Percentiles rank a stretch among this genome's conserved stretches.
Conservation (phyloP, 2,113 vertebrate species). For the Zootoca vivipara region DNA sequence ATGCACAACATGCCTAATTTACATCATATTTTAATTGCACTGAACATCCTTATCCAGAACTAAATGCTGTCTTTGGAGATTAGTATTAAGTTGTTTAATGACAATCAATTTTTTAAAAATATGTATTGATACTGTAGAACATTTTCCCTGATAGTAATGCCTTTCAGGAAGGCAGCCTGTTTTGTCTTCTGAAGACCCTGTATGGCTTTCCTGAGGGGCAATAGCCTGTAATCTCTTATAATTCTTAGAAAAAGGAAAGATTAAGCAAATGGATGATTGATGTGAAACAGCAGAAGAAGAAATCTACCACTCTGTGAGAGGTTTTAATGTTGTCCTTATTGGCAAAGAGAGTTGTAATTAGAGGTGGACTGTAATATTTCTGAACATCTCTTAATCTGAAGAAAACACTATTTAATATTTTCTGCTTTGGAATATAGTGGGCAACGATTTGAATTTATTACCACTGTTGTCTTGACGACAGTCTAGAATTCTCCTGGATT, state of each 20-base stretch:
- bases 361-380: constrained; percentile 64
- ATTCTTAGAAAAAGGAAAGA: constrained; percentile 41
- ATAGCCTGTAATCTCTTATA: constrained; percentile 62
- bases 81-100: constrained; percentile 21
- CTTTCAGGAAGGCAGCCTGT: constrained; percentile 46
- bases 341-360: constrained; percentile 63
- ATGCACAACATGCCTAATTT: constrained; percentile 56
- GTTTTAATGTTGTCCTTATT: constrained; percentile 46
- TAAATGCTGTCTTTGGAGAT: constrained; percentile 35
- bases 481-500: constrained; percentile 58
- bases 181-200: constrained; percentile 44
- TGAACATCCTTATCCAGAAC: constrained; percentile 46
- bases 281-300: background rate
- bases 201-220: constrained; percentile 33
- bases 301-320: background rate
- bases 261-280: constrained; percentile 44
- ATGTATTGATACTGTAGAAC: background rate
- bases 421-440: constrained; percentile 54
- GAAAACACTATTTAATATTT: constrained; percentile 40
- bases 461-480: constrained; percentile 39
- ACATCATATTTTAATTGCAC: constrained; percentile 42
- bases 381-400: constrained; percentile 64
- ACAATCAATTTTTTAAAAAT: constrained; percentile 26
- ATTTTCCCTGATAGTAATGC: constrained; percentile 33
- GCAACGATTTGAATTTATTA: constrained; percentile 58